phyloP scores from a whole-genome alignment of 2,888 invertebrate genomes.

The Drosophila conformis region DNA sequence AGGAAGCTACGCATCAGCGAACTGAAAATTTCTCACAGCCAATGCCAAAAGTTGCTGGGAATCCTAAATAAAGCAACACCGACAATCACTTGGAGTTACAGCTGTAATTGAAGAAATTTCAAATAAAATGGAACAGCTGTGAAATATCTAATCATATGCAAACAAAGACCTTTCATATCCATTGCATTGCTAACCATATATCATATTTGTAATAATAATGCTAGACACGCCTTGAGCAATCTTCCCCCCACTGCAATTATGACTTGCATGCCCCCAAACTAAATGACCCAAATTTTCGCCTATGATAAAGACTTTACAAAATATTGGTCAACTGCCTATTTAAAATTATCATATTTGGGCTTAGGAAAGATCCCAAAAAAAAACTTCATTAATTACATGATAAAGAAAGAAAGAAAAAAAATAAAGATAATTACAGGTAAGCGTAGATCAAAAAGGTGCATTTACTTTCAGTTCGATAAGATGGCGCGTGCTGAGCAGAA shows the following conservation, averaged over 20 bases:
- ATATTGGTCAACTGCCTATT: constrained; percentile 43
- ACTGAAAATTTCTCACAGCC: constrained; percentile 17
- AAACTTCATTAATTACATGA: constrained; percentile 66
- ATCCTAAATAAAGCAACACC: neutral
- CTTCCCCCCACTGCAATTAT: constrained; percentile 28
- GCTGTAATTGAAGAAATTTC: constrained; percentile 16
- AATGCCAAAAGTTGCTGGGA: constrained; percentile 1
- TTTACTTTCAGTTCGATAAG: constrained; percentile 40
- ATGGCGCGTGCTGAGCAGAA: constrained; percentile 52
- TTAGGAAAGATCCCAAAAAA: constrained; percentile 29
- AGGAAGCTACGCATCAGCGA: constrained; percentile 20
- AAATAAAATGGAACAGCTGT: constrained; percentile 40
- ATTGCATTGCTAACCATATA: constrained; percentile 23
- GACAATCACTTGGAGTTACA: constrained; percentile 3
- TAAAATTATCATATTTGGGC: constrained; percentile 41
- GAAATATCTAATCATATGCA: constrained; percentile 39
- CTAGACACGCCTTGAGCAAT: neutral
- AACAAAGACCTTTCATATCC: constrained; percentile 19
- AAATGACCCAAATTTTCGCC: constrained; percentile 29
- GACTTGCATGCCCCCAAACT: constrained; percentile 42
- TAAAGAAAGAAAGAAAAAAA: constrained; percentile 34
- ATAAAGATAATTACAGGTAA: constrained; percentile 53
- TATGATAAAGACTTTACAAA: constrained; percentile 43
- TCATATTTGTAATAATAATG: constrained; percentile 24
- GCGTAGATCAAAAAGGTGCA: constrained; percentile 60